Percentiles rank a stretch among this genome's conserved stretches.
Conservation (phyloP, 2,113 vertebrate genomes). For the Sinocyclocheilus rhinocerous region DNA sequence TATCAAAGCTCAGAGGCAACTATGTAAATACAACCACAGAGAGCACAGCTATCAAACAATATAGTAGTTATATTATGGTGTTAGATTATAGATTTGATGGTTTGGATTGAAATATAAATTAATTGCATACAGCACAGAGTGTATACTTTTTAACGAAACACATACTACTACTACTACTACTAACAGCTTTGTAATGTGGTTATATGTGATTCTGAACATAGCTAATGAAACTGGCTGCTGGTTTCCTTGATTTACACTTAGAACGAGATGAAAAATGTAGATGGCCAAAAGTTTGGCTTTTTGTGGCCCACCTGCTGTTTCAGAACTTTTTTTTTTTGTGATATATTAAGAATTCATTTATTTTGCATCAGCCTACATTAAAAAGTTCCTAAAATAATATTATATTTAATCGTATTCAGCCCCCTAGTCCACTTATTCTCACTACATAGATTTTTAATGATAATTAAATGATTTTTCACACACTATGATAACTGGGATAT, state of each 20-base stretch:
- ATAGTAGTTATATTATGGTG: neutral
- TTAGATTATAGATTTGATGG: neutral
- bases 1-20: neutral
- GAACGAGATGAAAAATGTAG: neutral
- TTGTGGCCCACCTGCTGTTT: neutral
- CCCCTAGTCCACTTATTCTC: conserved; percentile 11
- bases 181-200: neutral
- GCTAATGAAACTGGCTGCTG: neutral
- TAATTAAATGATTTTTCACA: conserved; percentile 59
- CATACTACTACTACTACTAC: too few species aligned
- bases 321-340: neutral
- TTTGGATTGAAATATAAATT: neutral
- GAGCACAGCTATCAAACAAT: neutral
- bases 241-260: neutral
- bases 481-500: conserved; percentile 47
- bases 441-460: conserved; percentile 50
- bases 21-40: neutral
- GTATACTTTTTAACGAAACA: too few species aligned
- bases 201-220: neutral
- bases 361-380: conserved; percentile 30
- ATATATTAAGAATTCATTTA: conserved; percentile 25
- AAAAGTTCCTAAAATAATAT: conserved; percentile 25
- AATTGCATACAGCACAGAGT: too few species aligned
- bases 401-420: conserved; percentile 24
- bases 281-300: neutral